Evolutionary conservation across 2,797 vertebrate species (phyloP).

Genomic region (Gymnothorax javanicus): DNA sequence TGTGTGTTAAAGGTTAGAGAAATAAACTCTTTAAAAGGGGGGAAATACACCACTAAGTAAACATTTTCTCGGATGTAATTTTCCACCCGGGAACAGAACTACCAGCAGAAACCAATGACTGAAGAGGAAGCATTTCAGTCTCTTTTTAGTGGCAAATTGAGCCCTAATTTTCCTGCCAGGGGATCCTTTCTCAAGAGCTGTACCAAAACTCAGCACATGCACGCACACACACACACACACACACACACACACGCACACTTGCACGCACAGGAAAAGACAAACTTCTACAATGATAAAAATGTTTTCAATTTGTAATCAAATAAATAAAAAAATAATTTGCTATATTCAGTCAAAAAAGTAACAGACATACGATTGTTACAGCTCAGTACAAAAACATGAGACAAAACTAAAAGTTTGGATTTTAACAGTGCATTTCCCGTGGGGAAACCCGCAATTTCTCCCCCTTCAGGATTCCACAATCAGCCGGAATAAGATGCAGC

Average conservation of each 20-base stretch:
- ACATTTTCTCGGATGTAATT: slow-evolving; percentile 92
- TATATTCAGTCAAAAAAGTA: no score
- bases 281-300: no score
- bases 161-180: slow-evolving; percentile 87
- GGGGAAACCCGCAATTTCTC: neutral
- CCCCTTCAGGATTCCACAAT: neutral
- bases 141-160: slow-evolving; percentile 89
- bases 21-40: slow-evolving; percentile 83
- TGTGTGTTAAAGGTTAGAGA: slow-evolving; percentile 84
- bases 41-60: slow-evolving; percentile 72
- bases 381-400: no score
- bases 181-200: slow-evolving; percentile 84
- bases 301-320: no score
- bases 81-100: slow-evolving; percentile 87
- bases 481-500: neutral
- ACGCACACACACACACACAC: slow-evolving; percentile 83
- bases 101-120: slow-evolving; percentile 91
- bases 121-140: slow-evolving; percentile 90
- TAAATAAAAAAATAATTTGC: no score
- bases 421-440: no score
- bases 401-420: no score
- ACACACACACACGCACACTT: neutral
- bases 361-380: no score
- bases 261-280: no score
- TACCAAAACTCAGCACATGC: slow-evolving; percentile 86